These are phyloP conservation scores for Oreonectes daqikongensis DNA, from an alignment of 2,797 vertebrate species.

Conservation along the genomic window DNA sequence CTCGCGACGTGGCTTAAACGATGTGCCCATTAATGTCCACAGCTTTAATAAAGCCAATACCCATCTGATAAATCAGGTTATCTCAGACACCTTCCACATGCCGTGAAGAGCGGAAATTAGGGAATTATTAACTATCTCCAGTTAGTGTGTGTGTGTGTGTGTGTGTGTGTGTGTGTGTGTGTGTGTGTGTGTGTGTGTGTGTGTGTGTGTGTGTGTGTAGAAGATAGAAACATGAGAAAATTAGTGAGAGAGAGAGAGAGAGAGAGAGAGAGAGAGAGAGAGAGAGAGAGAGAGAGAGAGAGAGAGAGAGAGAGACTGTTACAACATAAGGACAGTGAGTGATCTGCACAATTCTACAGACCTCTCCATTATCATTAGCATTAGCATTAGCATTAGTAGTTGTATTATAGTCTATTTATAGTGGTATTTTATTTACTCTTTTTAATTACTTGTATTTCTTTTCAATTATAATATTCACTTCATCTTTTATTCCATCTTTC, in stretches of 20 bases:
- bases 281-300: slow-evolving; percentile 20
- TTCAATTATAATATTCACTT: neutral
- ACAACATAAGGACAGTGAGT: neutral
- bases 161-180: neutral
- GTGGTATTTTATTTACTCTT: neutral
- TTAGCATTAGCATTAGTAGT: neutral
- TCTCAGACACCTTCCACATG: slow-evolving; percentile 75
- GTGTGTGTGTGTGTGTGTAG: neutral
- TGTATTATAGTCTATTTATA: neutral
- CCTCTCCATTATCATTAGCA: neutral
- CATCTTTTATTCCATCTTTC: neutral
- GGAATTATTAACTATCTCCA: slow-evolving; percentile 78
- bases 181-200: neutral
- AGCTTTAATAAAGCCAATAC: slow-evolving; percentile 79
- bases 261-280: slow-evolving; percentile 19
- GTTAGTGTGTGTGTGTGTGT: slow-evolving; percentile 10
- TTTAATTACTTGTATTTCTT: neutral
- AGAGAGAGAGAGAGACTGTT: slow-evolving; percentile 24
- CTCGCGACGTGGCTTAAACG: slow-evolving; percentile 78
- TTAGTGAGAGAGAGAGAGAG: slow-evolving; percentile 35
- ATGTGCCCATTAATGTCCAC: slow-evolving; percentile 77
- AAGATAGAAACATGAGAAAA: slow-evolving; percentile 4
- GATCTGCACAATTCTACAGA: neutral
- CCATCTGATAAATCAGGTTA: slow-evolving; percentile 82
- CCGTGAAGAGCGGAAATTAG: slow-evolving; percentile 79